phyloP scores from a whole-genome alignment of 2,113 vertebrate species.

The Brevimyrus niger region DNA sequence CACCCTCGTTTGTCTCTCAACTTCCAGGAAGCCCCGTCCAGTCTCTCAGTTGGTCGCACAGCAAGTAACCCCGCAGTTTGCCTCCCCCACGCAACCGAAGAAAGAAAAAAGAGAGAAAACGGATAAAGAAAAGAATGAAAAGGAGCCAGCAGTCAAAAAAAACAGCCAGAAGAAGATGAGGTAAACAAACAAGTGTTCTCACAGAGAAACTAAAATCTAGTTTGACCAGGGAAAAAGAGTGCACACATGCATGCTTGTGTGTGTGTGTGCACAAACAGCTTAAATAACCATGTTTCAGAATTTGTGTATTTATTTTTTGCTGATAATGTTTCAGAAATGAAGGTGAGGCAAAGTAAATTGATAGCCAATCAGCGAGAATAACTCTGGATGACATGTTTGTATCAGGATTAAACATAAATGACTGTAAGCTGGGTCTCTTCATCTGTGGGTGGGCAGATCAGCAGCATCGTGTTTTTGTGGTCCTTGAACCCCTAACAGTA shows the following conservation, averaged over 20 bases:
- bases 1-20: constrained; percentile 14
- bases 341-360: not conserved
- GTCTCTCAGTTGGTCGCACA: constrained; percentile 96
- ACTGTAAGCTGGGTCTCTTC: not conserved
- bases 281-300: not conserved
- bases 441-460: not conserved
- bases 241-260: not conserved
- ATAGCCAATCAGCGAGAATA: not conserved
- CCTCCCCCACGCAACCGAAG: constrained; percentile 91
- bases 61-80: constrained; percentile 96
- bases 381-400: not conserved
- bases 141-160: constrained; percentile 90
- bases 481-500: not conserved
- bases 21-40: constrained; percentile 89
- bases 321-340: not conserved
- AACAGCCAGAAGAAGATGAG: constrained; percentile 98
- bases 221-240: not conserved
- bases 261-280: not conserved
- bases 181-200: constrained; percentile 33
- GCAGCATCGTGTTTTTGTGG: not conserved
- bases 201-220: not conserved
- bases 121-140: constrained; percentile 92
- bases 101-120: constrained; percentile 97
- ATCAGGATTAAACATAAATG: not conserved
- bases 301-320: not conserved